Base-by-base conservation (phyloP, 2,888 invertebrate genomes). In the Polyploca ridens region DNA sequence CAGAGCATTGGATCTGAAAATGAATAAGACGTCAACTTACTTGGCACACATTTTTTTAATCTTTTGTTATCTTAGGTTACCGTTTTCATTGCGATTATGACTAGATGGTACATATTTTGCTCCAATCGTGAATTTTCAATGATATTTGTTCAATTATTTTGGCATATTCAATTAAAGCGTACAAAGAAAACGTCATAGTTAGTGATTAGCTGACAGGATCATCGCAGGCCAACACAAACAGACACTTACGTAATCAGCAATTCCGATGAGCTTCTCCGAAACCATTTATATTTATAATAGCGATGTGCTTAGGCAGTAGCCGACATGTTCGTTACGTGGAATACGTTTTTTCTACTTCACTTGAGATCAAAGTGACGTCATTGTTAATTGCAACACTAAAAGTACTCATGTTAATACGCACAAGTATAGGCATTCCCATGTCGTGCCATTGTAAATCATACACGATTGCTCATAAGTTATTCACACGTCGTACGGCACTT, bases 1-100 rank as follows among this genome's bases (percentile, higher is more conserved):
- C 99, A 99, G 79, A 96, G 96, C 84, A 96, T 95, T 71, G 99
- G 98, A 95, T 99, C 99, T 99, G 92, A 8, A 93, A 93, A 67
- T 62, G n/a, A 75, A 62, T 63, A 3, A 38, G 33, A 59, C n/a
- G 10, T 61, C 68, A 54, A 73, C n/a, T n/a, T 60, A 61, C 65
- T 33, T 33, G 63, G 16, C 27, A 49, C 10, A 38, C 57, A n/a
- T 59, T 11, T 35, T 13, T 27, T 33, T 16, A 62, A 62, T 27
- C 19, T 46, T 46, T 33, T 14, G 11, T 33, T 33, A 58, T 46
- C n/a, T n/a, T n/a, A 14, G n/a, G 46, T n/a, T n/a, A n/a, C 5
- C n/a, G 10, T 46, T n/a, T 46, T 46, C 46, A n/a, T 46, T n/a
- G n/a, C 6, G n/a, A n/a, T 6, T 46, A 5, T 27, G 27, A 27